A percentile compares a stretch with the other conserved stretches of the same genome.
phyloP scores from a whole-genome alignment of 2,888 invertebrate species.

The Hyles lineata region DNA sequence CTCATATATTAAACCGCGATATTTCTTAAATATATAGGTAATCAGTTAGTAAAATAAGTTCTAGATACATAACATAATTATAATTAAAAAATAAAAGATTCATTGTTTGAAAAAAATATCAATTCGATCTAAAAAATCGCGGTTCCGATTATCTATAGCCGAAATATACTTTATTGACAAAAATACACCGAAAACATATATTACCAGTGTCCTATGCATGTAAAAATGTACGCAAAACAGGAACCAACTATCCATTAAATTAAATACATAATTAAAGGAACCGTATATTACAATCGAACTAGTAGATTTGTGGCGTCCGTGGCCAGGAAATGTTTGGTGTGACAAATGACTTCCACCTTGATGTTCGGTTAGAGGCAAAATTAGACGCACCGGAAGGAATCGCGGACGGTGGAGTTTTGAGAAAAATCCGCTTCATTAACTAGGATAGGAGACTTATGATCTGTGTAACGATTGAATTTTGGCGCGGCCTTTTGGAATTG shows the following conservation, averaged over 20 bases:
- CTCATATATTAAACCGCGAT: too few relatives aligned
- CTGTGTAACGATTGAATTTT: neutral
- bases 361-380: constrained; percentile 55
- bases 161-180: too few relatives aligned
- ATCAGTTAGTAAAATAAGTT: too few relatives aligned
- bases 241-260: neutral
- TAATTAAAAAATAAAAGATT: too few relatives aligned
- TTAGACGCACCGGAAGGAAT: constrained; percentile 37
- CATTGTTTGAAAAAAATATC: too few relatives aligned
- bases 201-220: too few relatives aligned
- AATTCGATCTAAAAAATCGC: too few relatives aligned
- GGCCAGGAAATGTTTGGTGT: constrained; percentile 48
- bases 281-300: constrained; percentile 25
- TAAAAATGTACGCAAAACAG: neutral
- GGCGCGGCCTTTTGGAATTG: neutral
- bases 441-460: neutral
- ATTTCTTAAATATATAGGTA: too few relatives aligned
- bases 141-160: too few relatives aligned
- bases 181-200: too few relatives aligned
- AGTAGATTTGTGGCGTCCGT: constrained; percentile 43
- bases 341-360: constrained; percentile 64
- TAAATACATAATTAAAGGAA: neutral
- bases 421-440: constrained; percentile 30
- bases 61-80: too few relatives aligned
- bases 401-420: constrained; percentile 29